phyloP scores from a whole-genome alignment of 92 coral and sea anemone species.

The Muricea muricata region DNA sequence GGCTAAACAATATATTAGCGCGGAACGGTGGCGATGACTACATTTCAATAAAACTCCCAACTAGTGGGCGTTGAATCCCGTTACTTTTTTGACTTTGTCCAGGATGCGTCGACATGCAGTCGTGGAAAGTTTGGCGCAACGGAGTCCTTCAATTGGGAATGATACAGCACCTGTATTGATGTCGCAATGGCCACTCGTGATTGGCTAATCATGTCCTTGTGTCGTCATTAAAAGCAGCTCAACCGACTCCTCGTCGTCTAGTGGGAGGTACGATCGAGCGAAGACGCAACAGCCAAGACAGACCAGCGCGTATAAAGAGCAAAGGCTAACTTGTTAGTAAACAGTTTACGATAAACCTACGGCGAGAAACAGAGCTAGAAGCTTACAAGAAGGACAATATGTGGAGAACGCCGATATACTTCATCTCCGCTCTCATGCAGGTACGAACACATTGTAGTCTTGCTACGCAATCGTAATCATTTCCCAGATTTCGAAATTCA shows the following conservation, averaged over 20 bases:
- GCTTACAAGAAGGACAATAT: neutral
- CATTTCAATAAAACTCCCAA: neutral
- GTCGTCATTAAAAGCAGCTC: conserved; percentile 39
- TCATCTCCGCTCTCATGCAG: neutral
- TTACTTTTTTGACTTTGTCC: neutral
- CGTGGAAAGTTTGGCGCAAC: neutral
- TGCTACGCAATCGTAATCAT: neutral
- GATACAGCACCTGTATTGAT: neutral
- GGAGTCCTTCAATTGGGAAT: neutral
- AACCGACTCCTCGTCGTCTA: conserved; percentile 9
- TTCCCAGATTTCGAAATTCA: neutral
- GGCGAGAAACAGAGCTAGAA: neutral
- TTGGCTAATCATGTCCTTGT: conserved; percentile 29
- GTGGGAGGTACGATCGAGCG: conserved; percentile 19
- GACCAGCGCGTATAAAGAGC: conserved; percentile 1
- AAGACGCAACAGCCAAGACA: neutral
- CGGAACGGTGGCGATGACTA: neutral
- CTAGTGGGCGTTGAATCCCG: neutral
- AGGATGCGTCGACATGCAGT: neutral
- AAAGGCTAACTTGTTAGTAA: neutral
- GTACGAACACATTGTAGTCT: no score
- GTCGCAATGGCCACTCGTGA: neutral
- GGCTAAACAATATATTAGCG: neutral
- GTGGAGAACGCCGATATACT: neutral
- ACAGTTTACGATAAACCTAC: neutral